phyloP scores from a whole-genome alignment of 1,140 invertebrate species.

The Arion vulgaris region DNA sequence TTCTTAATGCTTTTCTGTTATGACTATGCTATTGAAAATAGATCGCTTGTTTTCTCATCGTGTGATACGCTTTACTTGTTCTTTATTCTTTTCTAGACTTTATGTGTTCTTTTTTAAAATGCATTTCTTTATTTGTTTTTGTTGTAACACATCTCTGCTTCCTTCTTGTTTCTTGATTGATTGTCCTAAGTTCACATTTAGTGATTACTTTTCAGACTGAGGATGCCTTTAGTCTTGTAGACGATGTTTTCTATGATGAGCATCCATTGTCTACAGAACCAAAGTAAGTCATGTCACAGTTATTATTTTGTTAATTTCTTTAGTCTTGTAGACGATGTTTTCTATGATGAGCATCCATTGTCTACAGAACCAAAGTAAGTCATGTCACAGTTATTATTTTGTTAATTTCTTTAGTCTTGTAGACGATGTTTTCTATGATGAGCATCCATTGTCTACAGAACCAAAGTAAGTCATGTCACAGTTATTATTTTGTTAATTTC shows the following conservation, averaged over 20 bases:
- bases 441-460: constrained; percentile 23
- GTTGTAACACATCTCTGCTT: no score
- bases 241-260: constrained; percentile 69
- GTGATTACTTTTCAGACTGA: constrained; percentile 36
- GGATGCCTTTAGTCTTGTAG: constrained; percentile 62
- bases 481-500: constrained; percentile 39
- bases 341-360: constrained; percentile 57
- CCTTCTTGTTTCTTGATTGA: no score
- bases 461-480: not conserved
- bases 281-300: not conserved
- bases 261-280: not conserved
- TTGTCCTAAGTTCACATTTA: no score
- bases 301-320: constrained; percentile 45
- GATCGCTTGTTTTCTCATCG: no score
- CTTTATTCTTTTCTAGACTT: no score
- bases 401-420: constrained; percentile 60
- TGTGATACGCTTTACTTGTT: no score
- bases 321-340: constrained; percentile 67
- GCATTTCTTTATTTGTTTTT: no score
- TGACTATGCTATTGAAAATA: no score
- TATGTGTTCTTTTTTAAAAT: no score
- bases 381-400: not conserved
- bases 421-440: constrained; percentile 69
- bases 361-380: not conserved
- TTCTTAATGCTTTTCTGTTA: no score